Evolutionary conservation across 2,797 vertebrate genomes (phyloP).

Genomic region (Nannoperca australis): DNA sequence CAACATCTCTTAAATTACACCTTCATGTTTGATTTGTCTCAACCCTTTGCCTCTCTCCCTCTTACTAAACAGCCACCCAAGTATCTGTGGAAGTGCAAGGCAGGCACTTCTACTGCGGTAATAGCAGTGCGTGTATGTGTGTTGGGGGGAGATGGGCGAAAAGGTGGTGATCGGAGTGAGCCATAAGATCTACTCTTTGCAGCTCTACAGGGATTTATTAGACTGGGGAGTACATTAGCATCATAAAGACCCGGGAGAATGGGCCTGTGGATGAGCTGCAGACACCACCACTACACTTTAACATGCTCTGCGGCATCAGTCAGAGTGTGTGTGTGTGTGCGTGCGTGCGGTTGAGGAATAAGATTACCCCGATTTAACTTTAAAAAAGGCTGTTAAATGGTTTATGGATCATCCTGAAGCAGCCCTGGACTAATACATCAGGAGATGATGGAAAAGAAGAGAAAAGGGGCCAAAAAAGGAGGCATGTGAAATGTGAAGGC

Average conservation of each 20-base stretch:
- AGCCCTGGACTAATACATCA: conserved; percentile 71
- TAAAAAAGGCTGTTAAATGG: conserved; percentile 81
- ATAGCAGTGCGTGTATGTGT: conserved; percentile 58
- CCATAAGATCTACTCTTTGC: conserved; percentile 85
- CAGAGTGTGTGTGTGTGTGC: conserved; percentile 36
- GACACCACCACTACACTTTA: conserved; percentile 75
- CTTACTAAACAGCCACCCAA: conserved; percentile 76
- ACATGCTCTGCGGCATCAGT: conserved; percentile 68
- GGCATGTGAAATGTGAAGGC: conserved; percentile 45
- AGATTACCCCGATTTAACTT: conserved; percentile 83
- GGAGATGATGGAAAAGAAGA: conserved; percentile 50
- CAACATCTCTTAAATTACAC: conserved; percentile 77
- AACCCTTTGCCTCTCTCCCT: conserved; percentile 61
- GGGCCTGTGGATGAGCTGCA: conserved; percentile 78
- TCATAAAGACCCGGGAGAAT: conserved; percentile 87
- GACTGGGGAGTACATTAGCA: conserved; percentile 88
- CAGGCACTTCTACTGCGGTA: conserved; percentile 80
- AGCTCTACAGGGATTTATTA: conserved; percentile 89
- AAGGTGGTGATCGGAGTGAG: conserved; percentile 79
- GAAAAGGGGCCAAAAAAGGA: conserved; percentile 28
- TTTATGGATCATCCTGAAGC: conserved; percentile 81
- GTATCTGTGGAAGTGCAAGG: conserved; percentile 80
- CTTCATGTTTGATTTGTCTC: conserved; percentile 82
- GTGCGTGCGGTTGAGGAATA: conserved; percentile 74
- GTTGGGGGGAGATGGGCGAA: conserved; percentile 59